phyloP scores from a whole-genome alignment of 2,113 vertebrate genomes.

The Meleagris gallopavo region DNA sequence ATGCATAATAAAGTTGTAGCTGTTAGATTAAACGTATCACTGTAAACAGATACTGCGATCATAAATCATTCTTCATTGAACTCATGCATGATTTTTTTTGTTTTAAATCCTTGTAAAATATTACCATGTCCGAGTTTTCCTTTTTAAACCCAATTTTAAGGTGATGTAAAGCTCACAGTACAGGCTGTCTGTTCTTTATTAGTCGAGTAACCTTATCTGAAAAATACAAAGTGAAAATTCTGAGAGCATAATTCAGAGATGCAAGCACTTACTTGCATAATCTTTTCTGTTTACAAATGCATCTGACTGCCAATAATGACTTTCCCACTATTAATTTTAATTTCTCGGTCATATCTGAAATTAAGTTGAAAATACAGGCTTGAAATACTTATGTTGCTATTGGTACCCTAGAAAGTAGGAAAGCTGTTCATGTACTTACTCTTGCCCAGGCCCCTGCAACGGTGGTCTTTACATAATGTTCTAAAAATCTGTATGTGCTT shows the following conservation, averaged over 20 bases:
- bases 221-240: background rate
- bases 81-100: background rate
- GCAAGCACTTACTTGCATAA: background rate
- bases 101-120: constrained; percentile 31
- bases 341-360: background rate
- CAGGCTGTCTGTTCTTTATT: background rate
- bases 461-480: background rate
- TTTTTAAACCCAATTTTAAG: constrained; percentile 5
- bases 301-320: background rate
- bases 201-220: background rate
- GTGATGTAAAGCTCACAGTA: background rate
- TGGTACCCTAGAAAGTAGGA: background rate
- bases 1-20: background rate
- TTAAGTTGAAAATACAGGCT: background rate
- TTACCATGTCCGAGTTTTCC: background rate
- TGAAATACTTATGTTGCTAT: background rate
- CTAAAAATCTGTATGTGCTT: background rate
- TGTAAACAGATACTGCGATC: background rate
- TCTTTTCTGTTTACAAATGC: background rate
- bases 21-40: constrained; percentile 19
- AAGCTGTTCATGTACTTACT: rapidly evolving
- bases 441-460: background rate
- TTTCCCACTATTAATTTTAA: background rate
- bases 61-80: constrained; percentile 36
- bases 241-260: background rate